Base-by-base conservation (phyloP, 2,888 invertebrate species). In the Cyaniris semiargus region DNA sequence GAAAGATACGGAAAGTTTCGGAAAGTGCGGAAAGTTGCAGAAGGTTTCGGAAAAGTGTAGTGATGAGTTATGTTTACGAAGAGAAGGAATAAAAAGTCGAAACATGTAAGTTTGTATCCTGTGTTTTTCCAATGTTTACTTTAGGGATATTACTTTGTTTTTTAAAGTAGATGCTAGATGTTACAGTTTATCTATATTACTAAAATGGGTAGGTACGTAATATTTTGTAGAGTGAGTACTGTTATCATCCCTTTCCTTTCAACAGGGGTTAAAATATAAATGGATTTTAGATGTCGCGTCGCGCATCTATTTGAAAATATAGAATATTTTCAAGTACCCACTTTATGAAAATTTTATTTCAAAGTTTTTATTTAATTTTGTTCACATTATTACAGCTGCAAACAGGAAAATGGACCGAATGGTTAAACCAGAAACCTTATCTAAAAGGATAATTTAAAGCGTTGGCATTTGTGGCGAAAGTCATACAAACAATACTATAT, bases 61-160 rank as follows among this genome's bases (percentile, higher is more conserved):
- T 48, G 44, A 23, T 72, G 66, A 66, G 38, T 72, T 44, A 72
- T 72, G 72, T 72, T 71, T n/a, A 21, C 48, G 72, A 48, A 13
- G 48, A 27, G 6, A 44, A 72, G 44, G 72, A 72, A 23, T 72
- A 72, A 72, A 72, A 72, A 72, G 72, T 38, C 27, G 4, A 66
- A 66, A 31, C 66, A 27, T 66, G 66, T 66, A 18, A 66, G 66
- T 66, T 66, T 66, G 66, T 7, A 44, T 72, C 23, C 44, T 72
- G 21, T 44, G 60, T 66, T 23, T 58, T 58, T 58, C n/a, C 56
- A 58, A 1, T 58, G 21, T 58, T 58, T 53, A 53, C 13, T 53
- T 18, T 18, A 53, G 48, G 13, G 7, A 34, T 34, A 34, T 34
- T 34, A 34, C 34, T 34, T 34, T 34, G 7, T 44, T 13, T 44